Evolutionary conservation across 2,113 vertebrate genomes (phyloP), one percentile per base, ranked within the genome.

Genomic region (Embiotoca jacksoni): DNA sequence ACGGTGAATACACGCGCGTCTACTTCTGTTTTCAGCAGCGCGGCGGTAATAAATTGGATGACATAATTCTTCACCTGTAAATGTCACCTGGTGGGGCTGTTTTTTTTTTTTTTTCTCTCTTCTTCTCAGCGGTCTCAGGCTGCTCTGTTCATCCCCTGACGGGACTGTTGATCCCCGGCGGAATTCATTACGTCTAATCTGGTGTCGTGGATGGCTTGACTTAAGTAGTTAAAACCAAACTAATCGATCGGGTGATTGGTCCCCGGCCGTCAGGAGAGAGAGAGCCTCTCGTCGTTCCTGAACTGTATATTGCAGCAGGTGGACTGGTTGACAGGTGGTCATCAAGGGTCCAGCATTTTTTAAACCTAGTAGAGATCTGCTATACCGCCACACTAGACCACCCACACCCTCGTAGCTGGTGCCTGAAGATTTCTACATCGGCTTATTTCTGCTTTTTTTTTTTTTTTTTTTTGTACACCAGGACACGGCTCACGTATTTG

Each of bases 141-240:
- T 35, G 36, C 16, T 62, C 35, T 30, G 1, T 4, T 62, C 3
- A 52, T 50, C 33, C 16, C 2, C 4, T 23, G n/a, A 49, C 50
- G 2, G 13, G 54, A 14, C 16, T 80, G 81, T 84, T 89, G 85
- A 88, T 88, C 80, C 85, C 62, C 68, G 32, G 3, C 4, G 84
- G 86, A 41, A 65, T 75, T 62, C 8, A 15, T 36, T 37, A 59
- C 46, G 54, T 64, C 31, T 71, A 71, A 75, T 81, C 72, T 70
- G 59, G 32, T 47, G 37, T 5, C n/a, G 3, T 33, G 9, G 23
- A 3, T 35, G 49, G 10, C 60, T 54, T 54, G 41, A 67, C 50
- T n/a, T 23, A 23, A 23, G 23, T 23, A 23, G 8, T n/a, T n/a
- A 30, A 35, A 10, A 23, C 4, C 5, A 5, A 9, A 16, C 36